A percentile compares a stretch with the other conserved stretches of the same genome.
phyloP scores from a whole-genome alignment of 2,888 invertebrate genomes.

The Agrotis clavis region DNA sequence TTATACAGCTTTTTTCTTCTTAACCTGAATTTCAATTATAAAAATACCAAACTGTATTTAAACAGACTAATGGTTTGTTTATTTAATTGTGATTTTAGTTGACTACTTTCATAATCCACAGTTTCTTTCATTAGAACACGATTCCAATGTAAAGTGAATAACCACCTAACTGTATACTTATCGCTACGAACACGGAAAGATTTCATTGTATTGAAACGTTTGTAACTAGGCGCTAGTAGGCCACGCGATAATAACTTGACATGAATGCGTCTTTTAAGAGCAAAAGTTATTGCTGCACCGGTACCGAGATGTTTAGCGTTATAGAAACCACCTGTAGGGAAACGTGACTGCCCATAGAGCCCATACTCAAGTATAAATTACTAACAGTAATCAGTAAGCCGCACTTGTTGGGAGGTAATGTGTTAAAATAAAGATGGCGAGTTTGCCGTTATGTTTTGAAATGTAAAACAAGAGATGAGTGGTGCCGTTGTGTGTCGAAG shows the following conservation, averaged over 20 bases:
- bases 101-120: not conserved
- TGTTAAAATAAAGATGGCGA: slow-evolving; percentile 40
- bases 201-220: slow-evolving; percentile 21
- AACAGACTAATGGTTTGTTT: not conserved
- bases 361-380: slow-evolving; percentile 52
- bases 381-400: slow-evolving; percentile 54
- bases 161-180: not conserved
- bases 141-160: not conserved
- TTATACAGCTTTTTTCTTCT: not conserved
- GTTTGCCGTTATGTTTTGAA: slow-evolving; percentile 53
- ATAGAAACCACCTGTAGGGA: slow-evolving; percentile 44
- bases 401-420: slow-evolving; percentile 40
- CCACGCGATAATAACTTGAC: slow-evolving; percentile 32
- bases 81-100: not conserved
- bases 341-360: slow-evolving; percentile 62
- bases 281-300: slow-evolving; percentile 57
- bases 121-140: not conserved
- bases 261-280: slow-evolving; percentile 52
- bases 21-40: not conserved
- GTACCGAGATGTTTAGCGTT: slow-evolving; percentile 45
- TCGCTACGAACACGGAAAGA: slow-evolving; percentile 14
- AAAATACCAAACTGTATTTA: not conserved
- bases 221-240: slow-evolving; percentile 19
- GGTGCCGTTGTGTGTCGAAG: slow-evolving; percentile 41
- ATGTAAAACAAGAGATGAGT: slow-evolving; percentile 56